These are phyloP conservation scores for Mus spicilegus DNA, from an alignment of 2,113 vertebrate genomes.

Conservation along the genomic window DNA sequence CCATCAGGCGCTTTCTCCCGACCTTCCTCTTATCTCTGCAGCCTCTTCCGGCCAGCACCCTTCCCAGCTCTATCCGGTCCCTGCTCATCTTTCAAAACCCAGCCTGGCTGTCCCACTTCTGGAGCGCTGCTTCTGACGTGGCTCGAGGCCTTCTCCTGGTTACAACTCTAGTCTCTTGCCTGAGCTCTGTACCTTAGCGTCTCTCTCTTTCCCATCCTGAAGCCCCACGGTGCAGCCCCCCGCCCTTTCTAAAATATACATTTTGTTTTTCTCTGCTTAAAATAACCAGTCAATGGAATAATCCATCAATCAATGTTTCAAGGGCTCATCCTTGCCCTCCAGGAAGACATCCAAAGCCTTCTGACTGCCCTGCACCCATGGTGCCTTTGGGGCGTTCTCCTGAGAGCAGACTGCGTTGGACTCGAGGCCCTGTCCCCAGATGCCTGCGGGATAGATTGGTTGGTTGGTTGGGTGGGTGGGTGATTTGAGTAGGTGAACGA, in stretches of 20 bases:
- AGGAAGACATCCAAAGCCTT: slow-evolving; percentile 67
- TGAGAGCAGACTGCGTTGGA: not conserved
- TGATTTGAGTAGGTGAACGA: not conserved
- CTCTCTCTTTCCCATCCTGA: not conserved
- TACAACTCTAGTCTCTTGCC: not conserved
- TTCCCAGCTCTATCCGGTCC: not conserved
- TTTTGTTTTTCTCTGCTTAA: slow-evolving; percentile 71
- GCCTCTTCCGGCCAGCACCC: not conserved
- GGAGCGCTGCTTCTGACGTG: slow-evolving; percentile 3
- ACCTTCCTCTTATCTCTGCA: slow-evolving; percentile 43
- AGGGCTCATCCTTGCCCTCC: slow-evolving; percentile 68
- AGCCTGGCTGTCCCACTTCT: slow-evolving; percentile 48
- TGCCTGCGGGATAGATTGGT: not conserved
- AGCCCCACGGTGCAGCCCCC: not conserved
- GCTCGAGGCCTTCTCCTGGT: not conserved
- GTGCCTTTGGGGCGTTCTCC: not conserved
- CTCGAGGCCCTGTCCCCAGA: not conserved
- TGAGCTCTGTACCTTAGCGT: not conserved
- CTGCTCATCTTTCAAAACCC: slow-evolving; percentile 67
- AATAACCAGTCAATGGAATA: slow-evolving; percentile 74
- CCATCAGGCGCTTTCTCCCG: slow-evolving; percentile 33
- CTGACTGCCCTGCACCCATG: rapidly evolving
- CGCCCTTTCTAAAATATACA: slow-evolving; percentile 53
- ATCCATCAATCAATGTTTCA: slow-evolving; percentile 76
- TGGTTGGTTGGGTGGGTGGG: not conserved